A percentile compares a stretch with the other conserved stretches of the same genome.
phyloP scores from a whole-genome alignment of 2,113 vertebrate genomes.

The Tachysurus vachellii region DNA sequence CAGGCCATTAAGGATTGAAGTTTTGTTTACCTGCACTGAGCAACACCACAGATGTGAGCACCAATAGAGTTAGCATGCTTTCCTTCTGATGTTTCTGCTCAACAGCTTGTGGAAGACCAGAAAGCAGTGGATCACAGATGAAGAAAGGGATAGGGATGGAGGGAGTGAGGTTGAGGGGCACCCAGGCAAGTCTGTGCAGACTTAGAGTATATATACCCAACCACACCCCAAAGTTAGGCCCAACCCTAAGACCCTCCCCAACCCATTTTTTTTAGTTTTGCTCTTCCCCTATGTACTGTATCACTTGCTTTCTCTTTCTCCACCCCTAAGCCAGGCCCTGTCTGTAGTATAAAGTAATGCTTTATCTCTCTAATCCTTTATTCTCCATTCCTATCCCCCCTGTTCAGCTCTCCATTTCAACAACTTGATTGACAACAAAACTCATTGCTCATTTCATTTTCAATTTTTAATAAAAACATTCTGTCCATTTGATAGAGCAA shows the following conservation, averaged over 20 bases:
- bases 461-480: slow-evolving; percentile 34
- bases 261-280: slow-evolving; percentile 6
- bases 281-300: not conserved
- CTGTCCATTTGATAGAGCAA: slow-evolving; percentile 18
- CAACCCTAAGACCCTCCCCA: slow-evolving; percentile 49
- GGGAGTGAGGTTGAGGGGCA: slow-evolving; percentile 61
- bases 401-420: slow-evolving; percentile 5
- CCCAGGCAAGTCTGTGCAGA: slow-evolving; percentile 63
- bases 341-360: not conserved
- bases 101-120: slow-evolving; percentile 36
- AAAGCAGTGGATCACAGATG: slow-evolving; percentile 38
- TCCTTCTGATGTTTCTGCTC: slow-evolving; percentile 49
- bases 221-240: slow-evolving; percentile 68
- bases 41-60: slow-evolving; percentile 67
- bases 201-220: slow-evolving; percentile 74
- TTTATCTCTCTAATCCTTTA: slow-evolving; percentile 2
- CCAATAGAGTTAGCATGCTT: slow-evolving; percentile 73
- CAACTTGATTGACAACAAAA: not conserved
- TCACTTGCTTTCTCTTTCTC: not conserved
- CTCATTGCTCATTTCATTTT: not conserved
- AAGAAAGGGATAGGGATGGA: slow-evolving; percentile 49
- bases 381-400: not conserved
- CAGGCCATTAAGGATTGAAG: not conserved
- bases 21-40: slow-evolving; percentile 73
- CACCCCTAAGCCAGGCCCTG: not conserved